These are phyloP conservation scores for Gymnocheta viridis DNA, from an alignment of 2,888 invertebrate species.

Conservation along the genomic window DNA sequence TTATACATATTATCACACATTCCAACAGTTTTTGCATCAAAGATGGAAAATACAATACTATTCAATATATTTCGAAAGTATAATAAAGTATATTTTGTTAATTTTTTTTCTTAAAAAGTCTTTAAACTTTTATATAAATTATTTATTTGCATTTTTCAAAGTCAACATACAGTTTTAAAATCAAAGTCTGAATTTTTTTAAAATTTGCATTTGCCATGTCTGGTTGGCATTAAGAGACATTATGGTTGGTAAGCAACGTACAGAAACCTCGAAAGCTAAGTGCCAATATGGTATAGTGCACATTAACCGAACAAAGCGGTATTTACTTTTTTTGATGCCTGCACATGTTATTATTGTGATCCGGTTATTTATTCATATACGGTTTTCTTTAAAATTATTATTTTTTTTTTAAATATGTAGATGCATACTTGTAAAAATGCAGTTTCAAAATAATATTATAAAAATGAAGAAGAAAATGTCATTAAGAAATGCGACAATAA, in stretches of 20 bases:
- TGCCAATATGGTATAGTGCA: slow-evolving; percentile 24
- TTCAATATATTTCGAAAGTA: no score
- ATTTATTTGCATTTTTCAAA: no score
- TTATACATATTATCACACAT: background rate
- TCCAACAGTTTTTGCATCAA: background rate
- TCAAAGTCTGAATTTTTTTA: no score
- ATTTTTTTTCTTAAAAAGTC: no score
- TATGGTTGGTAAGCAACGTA: background rate
- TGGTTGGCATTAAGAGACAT: background rate
- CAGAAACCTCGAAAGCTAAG: slow-evolving; percentile 2
- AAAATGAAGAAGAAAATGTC: slow-evolving; percentile 25
- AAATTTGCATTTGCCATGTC: background rate
- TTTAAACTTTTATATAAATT: background rate
- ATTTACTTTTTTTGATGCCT: slow-evolving; percentile 28
- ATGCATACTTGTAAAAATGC: background rate
- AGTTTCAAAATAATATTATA: background rate
- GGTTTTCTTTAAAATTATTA: slow-evolving; percentile 10
- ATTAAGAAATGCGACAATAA: slow-evolving; percentile 47
- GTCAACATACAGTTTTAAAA: no score
- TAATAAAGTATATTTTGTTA: no score
- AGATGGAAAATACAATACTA: background rate
- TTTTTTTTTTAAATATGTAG: background rate
- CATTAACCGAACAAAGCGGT: slow-evolving; percentile 39
- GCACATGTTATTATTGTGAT: slow-evolving; percentile 34
- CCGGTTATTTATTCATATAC: slow-evolving; percentile 52